Evolutionary conservation across 2,113 vertebrate species (phyloP), one percentile per base, ranked within the genome.

Genomic region (Sula dactylatra): DNA sequence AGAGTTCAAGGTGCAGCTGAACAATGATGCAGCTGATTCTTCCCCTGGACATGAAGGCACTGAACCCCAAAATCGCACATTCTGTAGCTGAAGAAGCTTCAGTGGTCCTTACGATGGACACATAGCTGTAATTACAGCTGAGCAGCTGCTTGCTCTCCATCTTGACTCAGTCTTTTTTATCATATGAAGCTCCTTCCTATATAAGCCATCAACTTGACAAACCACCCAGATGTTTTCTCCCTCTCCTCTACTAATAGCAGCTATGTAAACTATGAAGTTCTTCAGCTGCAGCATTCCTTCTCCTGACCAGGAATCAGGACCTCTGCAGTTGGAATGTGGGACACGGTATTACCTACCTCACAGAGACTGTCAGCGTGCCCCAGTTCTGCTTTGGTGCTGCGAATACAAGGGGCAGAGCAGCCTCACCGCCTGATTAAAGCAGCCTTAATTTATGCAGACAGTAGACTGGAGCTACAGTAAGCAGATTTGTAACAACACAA

Each of bases 131-230:
- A 88, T 86, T 76, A 88, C 86, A 67, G 96, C 69, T 69, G 65
- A 92, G 86, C 91, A 93, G 92, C 90, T 94, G 92, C 92, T 81
- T 36, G 47, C 64, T 94, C 77, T 95, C 82, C 47, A 22, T 88
- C 76, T 92, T 67, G 26, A 90, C 80, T 96, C 85, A 49, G 55
- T 70, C 50, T 67, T 76, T 91, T 89, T 90, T 58, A 55, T 71
- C 65, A 50, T 47, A 36, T 6, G 61, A 97, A 92, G 52, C 80
- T 74, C 55, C 56, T 91, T 93, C 76, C 83, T 83, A 91, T 11
- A 47, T 20, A 86, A 92, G 80, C 88, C 91, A 95, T 88, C 80
- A 94, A 64, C 79, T 42, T 83, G 50, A 82, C 66, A 85, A 95
- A 92, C 82, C 70, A 56, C 65, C 86, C 91, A 94, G 88, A 88